Evolutionary conservation across 2,113 vertebrate genomes (phyloP).

Genomic region (Cyanocitta stelleri): DNA sequence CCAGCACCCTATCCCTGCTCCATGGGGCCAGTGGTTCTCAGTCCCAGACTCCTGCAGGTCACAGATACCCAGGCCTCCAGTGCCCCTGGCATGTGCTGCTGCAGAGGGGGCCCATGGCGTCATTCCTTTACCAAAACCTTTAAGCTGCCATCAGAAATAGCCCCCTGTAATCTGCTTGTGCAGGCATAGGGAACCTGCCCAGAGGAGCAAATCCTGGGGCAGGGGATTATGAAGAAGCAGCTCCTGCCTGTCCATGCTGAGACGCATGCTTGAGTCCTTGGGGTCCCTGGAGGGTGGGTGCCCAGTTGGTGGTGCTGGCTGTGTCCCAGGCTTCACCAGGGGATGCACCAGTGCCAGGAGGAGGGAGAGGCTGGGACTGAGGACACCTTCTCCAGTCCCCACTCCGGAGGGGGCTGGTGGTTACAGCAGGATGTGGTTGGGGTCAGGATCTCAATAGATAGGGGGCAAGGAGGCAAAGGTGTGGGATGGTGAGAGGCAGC

Average conservation of each 20-base stretch:
- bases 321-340: not conserved
- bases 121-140: not conserved
- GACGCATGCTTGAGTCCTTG: not conserved
- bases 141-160: conserved; percentile 55
- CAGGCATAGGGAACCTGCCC: not conserved
- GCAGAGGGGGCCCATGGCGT: not conserved
- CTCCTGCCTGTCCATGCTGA: not conserved
- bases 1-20: not conserved
- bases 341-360: not conserved
- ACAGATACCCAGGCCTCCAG: not conserved
- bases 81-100: rapidly evolving
- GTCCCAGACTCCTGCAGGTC: rapidly evolving
- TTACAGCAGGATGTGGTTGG: rapidly evolving
- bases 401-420: not conserved
- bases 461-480: not conserved
- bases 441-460: not conserved
- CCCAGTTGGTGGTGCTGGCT: not conserved
- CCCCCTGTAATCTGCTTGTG: conserved; percentile 44
- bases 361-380: not conserved
- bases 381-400: not conserved
- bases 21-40: rapidly evolving
- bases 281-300: not conserved
- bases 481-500: not conserved
- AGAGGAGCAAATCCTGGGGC: not conserved
- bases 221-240: conserved; percentile 24